Conservation (phyloP, 2,113 vertebrate species). For the Ceyx margarethae region DNA sequence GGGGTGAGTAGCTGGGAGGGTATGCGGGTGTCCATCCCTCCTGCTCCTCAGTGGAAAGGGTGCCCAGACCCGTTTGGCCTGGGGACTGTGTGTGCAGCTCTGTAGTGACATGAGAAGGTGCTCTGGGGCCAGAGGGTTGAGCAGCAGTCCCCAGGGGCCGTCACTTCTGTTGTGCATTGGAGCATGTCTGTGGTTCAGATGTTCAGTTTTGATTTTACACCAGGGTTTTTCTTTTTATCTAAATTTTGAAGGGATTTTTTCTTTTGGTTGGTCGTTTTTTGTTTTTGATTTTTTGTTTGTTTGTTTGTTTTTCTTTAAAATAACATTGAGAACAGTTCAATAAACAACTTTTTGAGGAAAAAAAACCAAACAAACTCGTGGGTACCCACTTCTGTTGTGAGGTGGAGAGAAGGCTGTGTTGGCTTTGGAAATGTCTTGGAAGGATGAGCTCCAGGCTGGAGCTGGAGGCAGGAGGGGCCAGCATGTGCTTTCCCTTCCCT, state of each 20-base stretch:
- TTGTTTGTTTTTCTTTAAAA: conserved; percentile 67
- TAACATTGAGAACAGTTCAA: conserved; percentile 75
- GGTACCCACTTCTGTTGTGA: background rate
- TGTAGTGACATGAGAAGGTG: background rate
- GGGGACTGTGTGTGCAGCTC: background rate
- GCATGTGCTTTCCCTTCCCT: background rate
- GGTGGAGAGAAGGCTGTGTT: accelerated
- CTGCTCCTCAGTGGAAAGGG: accelerated
- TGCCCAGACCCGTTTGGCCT: background rate
- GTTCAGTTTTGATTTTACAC: conserved; percentile 65
- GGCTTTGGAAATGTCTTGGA: background rate
- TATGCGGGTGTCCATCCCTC: accelerated
- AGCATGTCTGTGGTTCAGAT: conserved; percentile 22
- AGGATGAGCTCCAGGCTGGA: background rate
- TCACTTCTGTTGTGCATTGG: background rate
- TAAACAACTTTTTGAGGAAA: conserved; percentile 79
- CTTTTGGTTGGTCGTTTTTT: background rate
- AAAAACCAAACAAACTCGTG: background rate
- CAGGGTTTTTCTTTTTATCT: conserved; percentile 73
- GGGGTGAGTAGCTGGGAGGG: background rate
- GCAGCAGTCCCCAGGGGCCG: background rate
- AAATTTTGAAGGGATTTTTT: conserved; percentile 68
- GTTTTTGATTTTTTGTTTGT: conserved; percentile 51
- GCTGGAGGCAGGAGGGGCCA: background rate
- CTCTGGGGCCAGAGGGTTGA: background rate